Base-by-base conservation (phyloP, 2,113 vertebrate species). In the Sceloporus tristichus region DNA sequence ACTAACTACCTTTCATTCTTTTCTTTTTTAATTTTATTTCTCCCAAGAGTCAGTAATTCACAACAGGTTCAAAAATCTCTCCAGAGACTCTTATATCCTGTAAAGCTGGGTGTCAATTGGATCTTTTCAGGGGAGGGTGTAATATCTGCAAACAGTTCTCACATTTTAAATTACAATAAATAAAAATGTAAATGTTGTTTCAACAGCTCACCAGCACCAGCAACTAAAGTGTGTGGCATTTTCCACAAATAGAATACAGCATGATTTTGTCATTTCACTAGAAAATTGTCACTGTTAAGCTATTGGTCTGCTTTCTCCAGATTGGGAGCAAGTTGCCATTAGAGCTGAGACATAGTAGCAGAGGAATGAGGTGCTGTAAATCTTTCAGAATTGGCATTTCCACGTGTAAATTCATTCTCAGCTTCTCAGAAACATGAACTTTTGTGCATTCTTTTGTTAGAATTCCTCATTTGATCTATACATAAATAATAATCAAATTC, bases 1-100 rank as follows among this genome's bases (percentile, higher is more conserved):
- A 38, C 73, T 48, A 0, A 56, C 68, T 42, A 5, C 56, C 38
- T 0, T 0, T 9, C 8, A 16, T 23, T 79, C 40, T 48, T 48
- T 77, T 62, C 2, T 48, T 77, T 62, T 3, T 48, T 7, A 40
- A 70, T 48, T 71, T n/a, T 27, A 27, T 78, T 54, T 79, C 13
- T 29, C 9, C 34, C 34, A n/a, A 10, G 9, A 56, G 79, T 81
- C n/a, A 65, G 59, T 82, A 9, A 40, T 65, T 66, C 21, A 27
- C 34, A 38, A 34, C 19, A 27, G 34, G 59, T 66, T 42, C 79
- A 82, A 66, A 40, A 25, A 40, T 70, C 38, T 70, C 66, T 48
- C 65, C 40, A 14, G 65, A 9, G 11, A 29, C 11, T 82, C 6
- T 8, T 70, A 25, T n/a, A 29, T 6, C 7, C 6, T 9, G 19